Evolutionary conservation across 2,888 invertebrate genomes (phyloP).

Genomic region (Andrena camellia): DNA sequence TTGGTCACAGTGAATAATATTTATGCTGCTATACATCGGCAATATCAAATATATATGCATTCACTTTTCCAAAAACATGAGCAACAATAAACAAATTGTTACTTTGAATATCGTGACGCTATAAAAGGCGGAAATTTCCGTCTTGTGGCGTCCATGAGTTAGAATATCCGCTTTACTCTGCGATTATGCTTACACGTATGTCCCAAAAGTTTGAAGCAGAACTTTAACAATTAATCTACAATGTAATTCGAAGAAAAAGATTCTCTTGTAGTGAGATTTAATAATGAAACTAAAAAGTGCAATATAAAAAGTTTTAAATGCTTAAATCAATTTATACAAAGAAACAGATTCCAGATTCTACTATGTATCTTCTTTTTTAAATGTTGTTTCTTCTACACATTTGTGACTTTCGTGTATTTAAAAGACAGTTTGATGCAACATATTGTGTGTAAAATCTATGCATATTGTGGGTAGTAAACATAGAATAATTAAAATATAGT

Average conservation of each 20-base stretch:
- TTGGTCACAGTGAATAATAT: too few relatives aligned
- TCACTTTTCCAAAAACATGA: conserved; percentile 19
- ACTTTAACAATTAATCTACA: conserved; percentile 6
- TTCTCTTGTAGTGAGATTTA: neutral
- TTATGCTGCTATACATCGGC: neutral
- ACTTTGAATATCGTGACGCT: conserved; percentile 22
- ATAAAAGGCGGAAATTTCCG: conserved; percentile 13
- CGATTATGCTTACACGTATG: conserved; percentile 4
- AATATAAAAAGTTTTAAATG: neutral
- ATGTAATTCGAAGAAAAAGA: conserved; percentile 1
- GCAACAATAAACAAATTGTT: conserved; percentile 19
- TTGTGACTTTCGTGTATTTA: too few relatives aligned
- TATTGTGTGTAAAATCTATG: too few relatives aligned
- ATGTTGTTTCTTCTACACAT: neutral
- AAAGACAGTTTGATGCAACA: too few relatives aligned
- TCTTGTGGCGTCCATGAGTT: conserved; percentile 14
- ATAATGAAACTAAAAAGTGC: neutral
- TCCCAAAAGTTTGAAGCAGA: conserved; percentile 13
- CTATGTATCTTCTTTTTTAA: neutral
- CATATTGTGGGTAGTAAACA: too few relatives aligned
- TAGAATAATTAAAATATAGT: too few relatives aligned
- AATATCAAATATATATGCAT: conserved; percentile 34
- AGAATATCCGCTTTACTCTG: conserved; percentile 44
- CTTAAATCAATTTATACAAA: neutral
- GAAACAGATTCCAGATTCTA: neutral